phyloP scores from a whole-genome alignment of 92 coral and sea anemone genomes.

The Desmophyllum pertusum region DNA sequence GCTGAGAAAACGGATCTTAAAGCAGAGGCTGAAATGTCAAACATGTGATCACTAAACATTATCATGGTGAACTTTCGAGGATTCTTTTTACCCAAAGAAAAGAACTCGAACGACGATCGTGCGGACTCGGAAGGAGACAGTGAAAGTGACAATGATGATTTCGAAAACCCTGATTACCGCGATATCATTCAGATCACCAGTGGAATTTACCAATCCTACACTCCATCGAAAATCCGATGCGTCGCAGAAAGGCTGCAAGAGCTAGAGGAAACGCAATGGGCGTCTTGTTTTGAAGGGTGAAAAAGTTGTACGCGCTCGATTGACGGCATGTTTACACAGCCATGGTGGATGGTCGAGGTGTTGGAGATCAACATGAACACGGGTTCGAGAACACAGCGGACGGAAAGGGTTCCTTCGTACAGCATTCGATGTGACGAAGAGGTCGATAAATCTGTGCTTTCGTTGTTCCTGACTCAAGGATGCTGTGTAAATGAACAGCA shows the following conservation, averaged over 20 bases:
- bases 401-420: slow-evolving; percentile 47
- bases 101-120: slow-evolving; percentile 1
- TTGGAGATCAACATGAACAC: slow-evolving; percentile 5
- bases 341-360: slow-evolving; percentile 52
- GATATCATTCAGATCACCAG: slow-evolving; percentile 47
- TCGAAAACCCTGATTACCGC: slow-evolving; percentile 52
- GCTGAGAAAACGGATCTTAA: neutral
- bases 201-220: slow-evolving; percentile 28
- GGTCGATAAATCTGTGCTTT: slow-evolving; percentile 30
- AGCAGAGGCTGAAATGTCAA: neutral
- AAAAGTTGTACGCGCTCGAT: slow-evolving; percentile 54
- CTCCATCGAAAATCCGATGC: slow-evolving; percentile 32
- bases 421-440: slow-evolving; percentile 60
- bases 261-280: neutral
- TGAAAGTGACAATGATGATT: slow-evolving; percentile 61
- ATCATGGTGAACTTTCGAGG: slow-evolving; percentile 43
- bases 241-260: slow-evolving; percentile 33
- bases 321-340: slow-evolving; percentile 45
- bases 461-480: slow-evolving; percentile 46
- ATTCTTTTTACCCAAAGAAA: slow-evolving; percentile 36
- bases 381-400: slow-evolving; percentile 8
- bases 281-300: neutral
- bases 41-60: neutral
- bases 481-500: slow-evolving; percentile 47
- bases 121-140: slow-evolving; percentile 50